Evolutionary conservation across 2,797 vertebrate genomes (phyloP), one percentile per base, ranked within the genome.

Genomic region (Rhinoraja longicauda): DNA sequence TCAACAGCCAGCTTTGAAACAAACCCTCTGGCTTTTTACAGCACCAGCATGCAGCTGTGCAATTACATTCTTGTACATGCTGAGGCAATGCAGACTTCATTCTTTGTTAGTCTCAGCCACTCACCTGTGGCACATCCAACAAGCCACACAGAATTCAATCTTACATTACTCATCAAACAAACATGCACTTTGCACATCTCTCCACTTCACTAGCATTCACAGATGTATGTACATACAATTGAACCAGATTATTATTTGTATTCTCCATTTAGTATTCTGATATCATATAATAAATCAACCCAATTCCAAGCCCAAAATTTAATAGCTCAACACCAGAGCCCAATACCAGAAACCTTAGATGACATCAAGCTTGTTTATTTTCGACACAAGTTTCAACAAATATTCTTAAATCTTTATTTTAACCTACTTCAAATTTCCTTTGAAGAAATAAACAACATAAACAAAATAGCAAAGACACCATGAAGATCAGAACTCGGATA

Each of bases 1-100:
- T 96, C 96, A 94, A 2, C 10, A 0, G 73, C 94, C 79, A 93
- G 94, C 93, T 84, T 94, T 93, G 93, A 88, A 93, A 94, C 93
- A 93, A 93, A 94, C 93, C 94, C 94, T 93, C 94, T 94, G 94
- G 94, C 94, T 95, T 21, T 0, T 93, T 0, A 0, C 59, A 73
- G 92, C 86, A 91, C 73, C 45, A n/a, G 93, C 15, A 0, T 93
- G 94, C 94, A 93, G 94, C 93, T 93, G 93, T 82, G 93, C 94
- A 93, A 93, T 93, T 93, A 93, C 88, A 79, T 92, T 93, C 78
- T 94, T 94, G 93, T 0, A 4, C 70, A 62, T 57, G 82, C 88
- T 94, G 26, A 77, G 92, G 24, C 91, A 78, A 94, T 17, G 90
- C 29, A 24, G 13, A 75, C 12, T 92, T 92, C 90, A 92, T 92